Conservation (phyloP, 2,113 vertebrate species). For the Ardeotis arabs region DNA sequence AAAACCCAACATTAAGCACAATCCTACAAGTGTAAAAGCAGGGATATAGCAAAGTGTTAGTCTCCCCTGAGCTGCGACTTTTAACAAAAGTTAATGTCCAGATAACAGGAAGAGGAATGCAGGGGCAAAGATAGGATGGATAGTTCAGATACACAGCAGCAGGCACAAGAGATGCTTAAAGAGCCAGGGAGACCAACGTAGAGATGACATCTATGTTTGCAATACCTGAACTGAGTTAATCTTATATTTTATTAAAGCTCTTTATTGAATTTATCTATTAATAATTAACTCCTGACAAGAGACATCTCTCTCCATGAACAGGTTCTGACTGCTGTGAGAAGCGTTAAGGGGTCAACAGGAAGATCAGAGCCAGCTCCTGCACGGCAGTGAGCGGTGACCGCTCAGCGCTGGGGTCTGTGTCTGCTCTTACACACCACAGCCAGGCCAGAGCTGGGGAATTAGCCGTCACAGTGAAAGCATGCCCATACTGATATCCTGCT, state of each 20-base stretch:
- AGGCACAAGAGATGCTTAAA: background rate
- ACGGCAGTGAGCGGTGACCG: background rate
- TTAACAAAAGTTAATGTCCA: background rate
- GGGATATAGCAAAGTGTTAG: background rate
- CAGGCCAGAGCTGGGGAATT: background rate
- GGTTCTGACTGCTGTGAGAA: background rate
- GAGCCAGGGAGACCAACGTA: background rate
- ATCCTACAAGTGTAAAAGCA: accelerated
- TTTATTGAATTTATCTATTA: background rate
- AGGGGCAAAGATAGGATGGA: background rate
- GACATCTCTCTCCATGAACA: background rate
- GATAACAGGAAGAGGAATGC: background rate
- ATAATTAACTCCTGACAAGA: background rate
- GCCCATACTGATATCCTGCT: accelerated
- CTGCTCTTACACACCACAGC: background rate
- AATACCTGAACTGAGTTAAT: background rate
- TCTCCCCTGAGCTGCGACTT: background rate
- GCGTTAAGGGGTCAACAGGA: background rate
- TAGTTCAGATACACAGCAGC: background rate
- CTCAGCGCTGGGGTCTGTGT: background rate
- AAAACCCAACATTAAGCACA: background rate
- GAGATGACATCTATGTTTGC: background rate
- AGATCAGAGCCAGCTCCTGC: background rate
- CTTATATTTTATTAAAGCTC: background rate
- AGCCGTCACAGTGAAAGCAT: background rate